These are phyloP conservation scores for Acholoe squamosa DNA, from an alignment of 2,888 invertebrate genomes.

Conservation along the genomic window DNA sequence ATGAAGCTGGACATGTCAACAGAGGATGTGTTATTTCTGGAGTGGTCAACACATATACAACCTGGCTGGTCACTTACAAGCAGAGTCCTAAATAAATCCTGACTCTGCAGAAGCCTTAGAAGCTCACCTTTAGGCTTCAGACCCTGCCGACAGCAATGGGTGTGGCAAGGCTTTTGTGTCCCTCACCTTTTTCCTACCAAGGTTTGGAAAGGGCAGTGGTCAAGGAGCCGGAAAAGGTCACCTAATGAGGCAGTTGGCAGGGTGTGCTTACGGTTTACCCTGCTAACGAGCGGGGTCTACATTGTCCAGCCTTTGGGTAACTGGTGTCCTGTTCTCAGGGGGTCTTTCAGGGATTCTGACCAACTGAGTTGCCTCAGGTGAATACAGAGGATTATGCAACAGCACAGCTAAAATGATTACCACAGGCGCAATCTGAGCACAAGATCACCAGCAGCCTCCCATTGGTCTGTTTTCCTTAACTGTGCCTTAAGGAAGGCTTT, in stretches of 20 bases:
- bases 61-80: background rate
- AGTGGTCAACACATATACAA: background rate
- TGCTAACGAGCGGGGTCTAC: background rate
- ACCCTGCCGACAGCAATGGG: background rate
- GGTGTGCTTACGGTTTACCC: background rate
- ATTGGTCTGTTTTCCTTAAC: background rate
- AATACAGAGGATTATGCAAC: background rate
- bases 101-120: background rate
- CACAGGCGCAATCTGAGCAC: background rate
- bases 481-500: background rate
- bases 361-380: background rate
- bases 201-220: slow-evolving; percentile 10
- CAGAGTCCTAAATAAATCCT: background rate
- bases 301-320: slow-evolving; percentile 23
- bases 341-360: background rate
- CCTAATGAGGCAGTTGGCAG: background rate
- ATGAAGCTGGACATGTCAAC: background rate
- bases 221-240: slow-evolving; percentile 13
- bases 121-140: too few relatives aligned
- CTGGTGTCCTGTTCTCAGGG: background rate
- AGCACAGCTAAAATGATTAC: background rate
- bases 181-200: background rate
- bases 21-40: background rate
- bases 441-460: background rate
- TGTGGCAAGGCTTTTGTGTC: background rate